Evolutionary conservation across 30 jellyfish, hydroid and myxozoan genomes (phyloP), one percentile per base, ranked within the genome.

Genomic region (Mastigias papua): DNA sequence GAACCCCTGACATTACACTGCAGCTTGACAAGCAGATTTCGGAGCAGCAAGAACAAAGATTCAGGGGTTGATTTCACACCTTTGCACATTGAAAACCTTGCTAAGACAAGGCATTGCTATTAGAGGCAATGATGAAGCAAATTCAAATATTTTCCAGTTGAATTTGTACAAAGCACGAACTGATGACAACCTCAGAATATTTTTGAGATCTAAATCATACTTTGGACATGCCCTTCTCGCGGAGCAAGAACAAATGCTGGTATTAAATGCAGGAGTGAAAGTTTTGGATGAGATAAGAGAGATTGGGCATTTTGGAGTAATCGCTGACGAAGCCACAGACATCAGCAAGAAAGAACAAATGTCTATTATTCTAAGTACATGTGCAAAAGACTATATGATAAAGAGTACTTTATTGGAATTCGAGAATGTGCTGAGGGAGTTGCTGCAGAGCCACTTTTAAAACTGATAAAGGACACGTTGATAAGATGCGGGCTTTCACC

Each of bases 231-330:
- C 76, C 49, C 48, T 76, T 76, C 87, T 76, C 37, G 23, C 76
- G 27, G 50, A 76, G 76, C 76, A 51, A 49, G 75, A 76, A 61
- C 87, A 76, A 76, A 76, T 20, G 82, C 87, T 76, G 87, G 75
- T 76, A 28, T 22, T 76, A 61, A 50, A 76, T 42, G 87, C 79
- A 26, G 29, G 75, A 34, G 48, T 76, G 87, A 17, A 76, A 76
- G 75, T 50, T 51, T 48, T 76, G 16, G 87, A 51, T 25, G 75
- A 51, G 87, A 76, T 76, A 76, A 51, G 78, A 76, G 87, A 50
- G 78, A 76, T 37, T 26, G 33, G 76, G 75, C 33, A 76, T 33
- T 23, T 30, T 76, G 75, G 78, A 57, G 23, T 23, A 57, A 57
- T 19, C 69, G 69, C 75, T 46, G 75, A 76, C 57, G 87, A 76